These are phyloP conservation scores for Nomada fucata DNA, from an alignment of 2,888 invertebrate species.

Conservation along the genomic window DNA sequence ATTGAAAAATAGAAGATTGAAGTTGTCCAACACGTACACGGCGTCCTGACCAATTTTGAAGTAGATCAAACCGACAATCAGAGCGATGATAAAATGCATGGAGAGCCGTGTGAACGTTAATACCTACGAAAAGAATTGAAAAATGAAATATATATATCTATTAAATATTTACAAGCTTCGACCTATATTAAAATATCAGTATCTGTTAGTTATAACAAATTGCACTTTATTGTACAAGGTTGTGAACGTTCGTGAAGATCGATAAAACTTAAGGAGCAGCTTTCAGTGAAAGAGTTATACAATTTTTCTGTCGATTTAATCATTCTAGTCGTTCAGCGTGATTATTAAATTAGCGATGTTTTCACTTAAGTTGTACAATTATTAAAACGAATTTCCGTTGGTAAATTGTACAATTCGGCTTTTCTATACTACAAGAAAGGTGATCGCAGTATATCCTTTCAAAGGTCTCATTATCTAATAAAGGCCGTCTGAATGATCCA, in stretches of 20 bases:
- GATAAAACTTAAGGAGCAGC: neutral
- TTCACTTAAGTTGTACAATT: neutral
- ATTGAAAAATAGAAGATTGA: constrained; percentile 95
- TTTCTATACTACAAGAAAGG: neutral
- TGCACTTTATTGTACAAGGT: too few relatives aligned
- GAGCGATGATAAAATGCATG: constrained; percentile 92
- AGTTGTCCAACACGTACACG: constrained; percentile 92
- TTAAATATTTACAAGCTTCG: too few relatives aligned
- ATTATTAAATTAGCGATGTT: neutral
- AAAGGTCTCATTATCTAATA: constrained; percentile 17
- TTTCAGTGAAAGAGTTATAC: neutral
- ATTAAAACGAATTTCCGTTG: neutral
- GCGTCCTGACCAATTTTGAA: constrained; percentile 95
- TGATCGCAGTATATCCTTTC: neutral
- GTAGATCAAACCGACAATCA: constrained; percentile 93
- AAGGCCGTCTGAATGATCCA: neutral
- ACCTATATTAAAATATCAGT: too few relatives aligned
- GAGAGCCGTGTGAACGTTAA: constrained; percentile 91
- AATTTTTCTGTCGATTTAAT: neutral
- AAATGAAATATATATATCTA: neutral
- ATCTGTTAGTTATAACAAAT: too few relatives aligned
- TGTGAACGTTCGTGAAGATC: too few relatives aligned
- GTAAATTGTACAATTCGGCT: neutral
- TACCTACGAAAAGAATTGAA: constrained; percentile 84
- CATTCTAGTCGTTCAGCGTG: neutral